Conservation (phyloP, 2,113 vertebrate genomes). For the Acrocephalus arundinaceus region DNA sequence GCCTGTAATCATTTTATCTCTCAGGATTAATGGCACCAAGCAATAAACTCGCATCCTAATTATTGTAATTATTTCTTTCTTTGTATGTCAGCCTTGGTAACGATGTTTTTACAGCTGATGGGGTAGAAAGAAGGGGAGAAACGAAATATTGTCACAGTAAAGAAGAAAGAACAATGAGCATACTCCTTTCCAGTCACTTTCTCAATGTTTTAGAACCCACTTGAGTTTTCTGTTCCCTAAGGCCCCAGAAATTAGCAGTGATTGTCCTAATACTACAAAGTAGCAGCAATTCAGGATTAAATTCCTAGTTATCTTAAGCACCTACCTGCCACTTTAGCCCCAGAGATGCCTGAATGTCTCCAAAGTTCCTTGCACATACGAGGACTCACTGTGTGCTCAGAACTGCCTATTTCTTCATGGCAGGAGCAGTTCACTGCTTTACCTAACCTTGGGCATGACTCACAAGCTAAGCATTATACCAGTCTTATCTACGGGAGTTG, state of each 20-base stretch:
- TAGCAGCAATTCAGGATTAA: background rate
- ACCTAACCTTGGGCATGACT: background rate
- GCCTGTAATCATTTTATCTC: conserved; percentile 57
- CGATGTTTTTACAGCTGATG: conserved; percentile 54
- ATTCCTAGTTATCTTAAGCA: conserved; percentile 18
- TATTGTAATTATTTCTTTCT: conserved; percentile 67
- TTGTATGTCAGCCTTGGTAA: conserved; percentile 47
- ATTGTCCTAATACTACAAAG: conserved; percentile 2
- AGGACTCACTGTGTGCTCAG: background rate
- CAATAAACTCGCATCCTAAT: conserved; percentile 55
- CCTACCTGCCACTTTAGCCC: background rate
- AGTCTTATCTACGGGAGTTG: background rate
- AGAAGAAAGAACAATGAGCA: conserved; percentile 2
- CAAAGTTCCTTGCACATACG: background rate
- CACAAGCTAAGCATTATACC: background rate
- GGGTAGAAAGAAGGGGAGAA: conserved; percentile 21
- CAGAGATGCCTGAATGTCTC: background rate
- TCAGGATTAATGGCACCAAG: conserved; percentile 53
- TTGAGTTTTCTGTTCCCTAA: conserved; percentile 4
- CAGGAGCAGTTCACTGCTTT: background rate
- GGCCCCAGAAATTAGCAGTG: background rate
- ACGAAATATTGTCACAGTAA: conserved; percentile 35
- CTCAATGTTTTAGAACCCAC: conserved; percentile 2
- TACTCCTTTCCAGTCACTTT: background rate
- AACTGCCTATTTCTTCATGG: background rate